Base-by-base conservation (phyloP, 2,113 vertebrate genomes). In the Oncorhynchus gorbuscha region DNA sequence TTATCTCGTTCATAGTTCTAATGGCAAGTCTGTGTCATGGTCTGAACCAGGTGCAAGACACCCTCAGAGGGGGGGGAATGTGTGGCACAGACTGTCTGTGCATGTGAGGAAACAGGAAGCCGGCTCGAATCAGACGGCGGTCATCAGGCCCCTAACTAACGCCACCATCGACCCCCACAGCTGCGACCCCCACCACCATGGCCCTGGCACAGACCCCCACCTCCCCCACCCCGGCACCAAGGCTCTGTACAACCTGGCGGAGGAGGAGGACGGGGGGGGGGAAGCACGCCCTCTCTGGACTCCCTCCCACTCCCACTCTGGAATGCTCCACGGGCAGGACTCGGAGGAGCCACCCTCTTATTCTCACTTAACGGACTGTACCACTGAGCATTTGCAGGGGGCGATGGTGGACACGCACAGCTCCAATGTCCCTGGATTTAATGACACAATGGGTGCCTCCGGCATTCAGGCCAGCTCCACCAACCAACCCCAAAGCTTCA, bases 21-120 rank as follows among this genome's bases (percentile, higher is more conserved):
- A 99, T 94, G 98, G 98, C 95, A 99, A 99, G 97, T 99, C 98
- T 97, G 96, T 98, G 95, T 99, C 97, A 95, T 99, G 98, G 98
- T 99, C 97, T 97, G 97, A 99, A 96, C 96, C 97, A 96, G 97
- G 98, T 95, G 95, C 97, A 95, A 96, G 94, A 95, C 95, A 97
- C 94, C 95, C 93, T 92, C 93, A 95, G 91, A 97, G 94, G 88
- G 97, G 95, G 76, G 96, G 97, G 92, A 97, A 96, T 90, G 95
- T 94, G 89, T 99, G 97, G 97, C 97, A 99, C 93, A 97, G 97
- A 94, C 96, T 99, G 90, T 99, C 98, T 92, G 95, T 99, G 92
- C 97, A 98, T 93, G 97, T 99, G 94, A 99, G 96, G 95, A 96
- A 92, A 93, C 96, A 95, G 90, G 97, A 97, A 90, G 93, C 94